These are phyloP conservation scores for Myotis brandtii DNA, from an alignment of 2,113 vertebrate species.

Conservation along the genomic window DNA sequence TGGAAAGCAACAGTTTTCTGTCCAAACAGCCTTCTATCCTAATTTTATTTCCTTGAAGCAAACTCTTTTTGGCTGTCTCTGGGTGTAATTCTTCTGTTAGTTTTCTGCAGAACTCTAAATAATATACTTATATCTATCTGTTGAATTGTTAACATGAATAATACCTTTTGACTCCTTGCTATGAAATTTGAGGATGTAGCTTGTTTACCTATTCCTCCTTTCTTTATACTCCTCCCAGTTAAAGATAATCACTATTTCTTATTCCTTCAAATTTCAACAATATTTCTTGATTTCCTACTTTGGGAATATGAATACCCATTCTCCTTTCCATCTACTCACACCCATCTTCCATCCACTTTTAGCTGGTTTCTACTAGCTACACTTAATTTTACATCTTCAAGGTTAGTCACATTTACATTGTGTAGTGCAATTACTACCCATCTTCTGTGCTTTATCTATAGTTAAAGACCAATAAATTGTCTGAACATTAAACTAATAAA, in stretches of 20 bases:
- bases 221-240: background rate
- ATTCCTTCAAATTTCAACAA: background rate
- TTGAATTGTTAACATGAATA: constrained; percentile 45
- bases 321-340: background rate
- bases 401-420: background rate
- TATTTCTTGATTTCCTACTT: background rate
- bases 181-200: background rate
- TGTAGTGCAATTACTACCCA: background rate
- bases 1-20: background rate
- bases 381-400: background rate
- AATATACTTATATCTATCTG: background rate
- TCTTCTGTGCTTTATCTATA: background rate
- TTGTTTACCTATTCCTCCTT: background rate
- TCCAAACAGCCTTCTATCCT: background rate
- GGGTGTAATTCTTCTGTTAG: background rate
- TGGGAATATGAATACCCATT: background rate
- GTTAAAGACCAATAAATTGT: background rate
- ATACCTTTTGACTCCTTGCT: background rate
- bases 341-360: background rate
- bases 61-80: background rate
- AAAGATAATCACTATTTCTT: background rate
- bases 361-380: background rate
- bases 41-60: background rate
- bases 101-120: background rate
- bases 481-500: background rate